Percentiles rank a stretch among this genome's conserved stretches.
phyloP scores from a whole-genome alignment of 2,888 invertebrate species.

The Ethmia dodecea region DNA sequence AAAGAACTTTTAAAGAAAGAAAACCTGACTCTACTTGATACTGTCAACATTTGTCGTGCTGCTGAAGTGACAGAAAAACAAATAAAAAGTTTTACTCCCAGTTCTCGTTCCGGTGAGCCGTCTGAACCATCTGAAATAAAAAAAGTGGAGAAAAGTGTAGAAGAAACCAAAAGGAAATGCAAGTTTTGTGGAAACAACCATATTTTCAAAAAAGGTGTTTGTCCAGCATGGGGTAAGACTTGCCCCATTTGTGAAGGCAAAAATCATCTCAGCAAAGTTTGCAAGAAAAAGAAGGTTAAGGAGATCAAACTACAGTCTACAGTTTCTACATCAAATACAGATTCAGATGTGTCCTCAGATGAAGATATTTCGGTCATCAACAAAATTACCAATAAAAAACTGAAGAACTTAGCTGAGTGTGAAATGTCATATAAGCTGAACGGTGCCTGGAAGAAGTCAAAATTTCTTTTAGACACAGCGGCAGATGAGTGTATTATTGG shows the following conservation, averaged over 20 bases:
- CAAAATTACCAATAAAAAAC: neutral
- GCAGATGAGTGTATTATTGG: slow-evolving; percentile 6
- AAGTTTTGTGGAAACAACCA: slow-evolving; percentile 3
- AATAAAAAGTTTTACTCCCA: neutral
- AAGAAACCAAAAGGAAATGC: neutral
- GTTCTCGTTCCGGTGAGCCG: neutral
- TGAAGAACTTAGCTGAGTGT: neutral
- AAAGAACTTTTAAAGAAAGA: slow-evolving; percentile 5
- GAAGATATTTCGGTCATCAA: neutral
- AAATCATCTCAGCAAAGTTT: slow-evolving; percentile 9
- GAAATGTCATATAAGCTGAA: neutral
- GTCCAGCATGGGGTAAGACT: slow-evolving; percentile 8
- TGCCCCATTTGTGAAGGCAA: slow-evolving; percentile 6
- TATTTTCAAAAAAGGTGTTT: slow-evolving; percentile 4
- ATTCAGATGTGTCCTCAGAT: neutral
- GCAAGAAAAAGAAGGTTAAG: slow-evolving; percentile 7
- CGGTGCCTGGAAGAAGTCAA: neutral
- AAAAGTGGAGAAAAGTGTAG: neutral
- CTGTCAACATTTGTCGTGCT: neutral
- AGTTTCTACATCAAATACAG: too few relatives aligned
- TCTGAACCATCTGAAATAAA: neutral
- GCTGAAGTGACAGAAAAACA: slow-evolving; percentile 1
- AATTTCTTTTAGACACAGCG: slow-evolving; percentile 4
- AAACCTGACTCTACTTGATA: slow-evolving; percentile 1
- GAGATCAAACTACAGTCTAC: neutral